Evolutionary conservation across 2,113 vertebrate genomes (phyloP).

Genomic region (Sardina pilchardus): DNA sequence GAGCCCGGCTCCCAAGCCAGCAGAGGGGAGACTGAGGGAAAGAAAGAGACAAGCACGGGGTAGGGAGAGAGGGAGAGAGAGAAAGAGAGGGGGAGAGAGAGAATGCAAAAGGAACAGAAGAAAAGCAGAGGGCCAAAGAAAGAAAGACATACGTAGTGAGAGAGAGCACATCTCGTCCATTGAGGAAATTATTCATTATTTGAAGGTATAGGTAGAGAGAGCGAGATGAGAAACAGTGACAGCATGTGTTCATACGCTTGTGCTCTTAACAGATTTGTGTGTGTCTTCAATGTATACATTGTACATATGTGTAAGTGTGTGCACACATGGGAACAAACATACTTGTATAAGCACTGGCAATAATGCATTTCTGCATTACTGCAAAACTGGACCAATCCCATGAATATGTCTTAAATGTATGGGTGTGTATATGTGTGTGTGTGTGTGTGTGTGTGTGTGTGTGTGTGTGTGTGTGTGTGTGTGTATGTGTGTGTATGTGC

Average conservation of each 20-base stretch:
- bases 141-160: background rate
- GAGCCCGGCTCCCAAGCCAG: conserved; percentile 61
- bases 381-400: no score
- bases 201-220: background rate
- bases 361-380: no score
- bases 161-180: background rate
- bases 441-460: background rate
- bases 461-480: background rate
- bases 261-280: background rate
- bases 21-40: conserved; percentile 45
- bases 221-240: background rate
- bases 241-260: background rate
- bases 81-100: conserved; percentile 26
- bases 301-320: background rate
- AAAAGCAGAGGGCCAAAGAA: background rate
- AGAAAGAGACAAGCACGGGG: conserved; percentile 26
- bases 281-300: background rate
- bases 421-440: background rate
- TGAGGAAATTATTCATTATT: background rate
- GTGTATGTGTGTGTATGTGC: background rate
- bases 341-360: no score
- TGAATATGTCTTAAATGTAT: no score
- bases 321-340: background rate
- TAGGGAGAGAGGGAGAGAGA: conserved; percentile 11
- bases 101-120: conserved; percentile 20